Evolutionary conservation across 2,888 invertebrate genomes (phyloP), one percentile per base, ranked within the genome.

Genomic region (Asteroscopus sphinx): DNA sequence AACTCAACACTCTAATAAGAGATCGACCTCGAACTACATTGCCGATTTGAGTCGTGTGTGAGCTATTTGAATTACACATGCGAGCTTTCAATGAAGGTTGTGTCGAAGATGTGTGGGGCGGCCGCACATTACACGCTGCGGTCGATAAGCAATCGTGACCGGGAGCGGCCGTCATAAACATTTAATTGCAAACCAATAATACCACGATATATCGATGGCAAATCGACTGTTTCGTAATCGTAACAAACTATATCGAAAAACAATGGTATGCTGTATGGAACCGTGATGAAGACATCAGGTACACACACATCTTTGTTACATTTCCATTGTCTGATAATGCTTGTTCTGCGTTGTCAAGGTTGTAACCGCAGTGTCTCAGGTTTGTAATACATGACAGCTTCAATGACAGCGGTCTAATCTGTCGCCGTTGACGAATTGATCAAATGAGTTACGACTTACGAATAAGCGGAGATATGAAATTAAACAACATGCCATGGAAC

Each of bases 21-120:
- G 61, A 76, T 68, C 81, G 87, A 81, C 89, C 89, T 89, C 87
- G 89, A 75, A 79, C 85, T 80, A 89, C 84, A 83, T 87, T 76
- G 77, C 73, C 64, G 78, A 58, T 79, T 80, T 63, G 66, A 79
- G 68, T 85, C 89, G 85, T 88, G 88, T 88, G 69, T 82, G 72
- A 84, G 83, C 86, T 85, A 86, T 86, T 87, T 81, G 80, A 81
- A 79, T 81, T 76, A 77, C 76, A 79, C 69, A 73, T 65, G 59
- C 61, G 37, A 60, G 69, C 62, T 65, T 63, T 72, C 64, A 57
- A 75, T 75, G 79, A 81, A 85, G 85, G 86, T 74, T 80, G 67
- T 37, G 65, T 53, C 44, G 71, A 76, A 76, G 76, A 79, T 70
- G 68, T 72, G 68, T 56, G 63, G 66, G 68, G 73, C 66, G 60